Base-by-base conservation (phyloP, 2,888 invertebrate species). In the Xestia c-nigrum region DNA sequence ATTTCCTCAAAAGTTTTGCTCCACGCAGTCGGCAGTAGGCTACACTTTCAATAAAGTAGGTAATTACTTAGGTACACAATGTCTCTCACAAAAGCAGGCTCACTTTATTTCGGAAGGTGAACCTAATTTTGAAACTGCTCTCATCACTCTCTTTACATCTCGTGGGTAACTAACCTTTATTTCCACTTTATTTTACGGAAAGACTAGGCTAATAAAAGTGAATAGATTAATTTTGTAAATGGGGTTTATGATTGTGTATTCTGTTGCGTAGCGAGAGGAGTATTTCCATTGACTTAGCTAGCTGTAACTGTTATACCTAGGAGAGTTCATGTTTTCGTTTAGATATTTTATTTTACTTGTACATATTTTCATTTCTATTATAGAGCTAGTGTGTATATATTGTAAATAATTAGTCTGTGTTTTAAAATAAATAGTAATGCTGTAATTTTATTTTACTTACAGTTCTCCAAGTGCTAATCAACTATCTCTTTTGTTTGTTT, bases 31-130 rank as follows among this genome's bases (percentile, higher is more conserved):
- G 24, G 76, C 50, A 81, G 88, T 85, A 74, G 83, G 86, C 84
- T 82, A 83, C 85, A 78, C 85, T 88, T 88, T 88, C 85, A 87
- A 91, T 89, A 87, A 90, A 86, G 85, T 85, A 88, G 86, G 87
- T 89, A 90, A 89, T 90, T 88, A 89, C 89, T 89, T 90, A 89
- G 85, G 78, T 81, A 88, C 88, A 89, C 87, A 87, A 88, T 87
- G 89, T 85, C 85, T 86, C 79, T 77, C 73, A 87, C 78, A 85
- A 89, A 84, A 82, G 89, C 79, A 74, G 80, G 72, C 78, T 79
- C 80, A 80, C 81, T 86, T 85, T 81, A 86, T 86, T 87, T 78
- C 67, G 79, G 78, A 87, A 80, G 78, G 82, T 72, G 75, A 61
- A 76, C 72, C 79, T 86, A 87, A 88, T 87, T 88, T 88, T 82